These are phyloP conservation scores for Clupea harengus DNA, from an alignment of 2,113 vertebrate species.

Conservation along the genomic window DNA sequence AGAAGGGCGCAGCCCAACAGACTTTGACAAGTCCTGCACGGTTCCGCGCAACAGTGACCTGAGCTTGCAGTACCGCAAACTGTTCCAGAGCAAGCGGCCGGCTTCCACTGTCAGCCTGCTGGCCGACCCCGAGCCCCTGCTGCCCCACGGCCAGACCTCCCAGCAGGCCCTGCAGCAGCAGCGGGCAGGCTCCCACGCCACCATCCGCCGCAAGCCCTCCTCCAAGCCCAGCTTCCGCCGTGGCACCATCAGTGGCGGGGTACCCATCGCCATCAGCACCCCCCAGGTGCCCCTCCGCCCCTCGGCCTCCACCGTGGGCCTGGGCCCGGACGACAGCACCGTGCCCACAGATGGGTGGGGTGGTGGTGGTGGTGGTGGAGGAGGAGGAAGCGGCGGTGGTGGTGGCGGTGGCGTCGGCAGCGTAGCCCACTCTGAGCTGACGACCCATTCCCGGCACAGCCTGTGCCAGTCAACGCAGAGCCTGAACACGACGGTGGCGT, in stretches of 20 bases:
- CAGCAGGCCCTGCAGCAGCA: background rate
- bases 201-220: slow-evolving; percentile 78
- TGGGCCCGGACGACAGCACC: slow-evolving; percentile 16
- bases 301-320: slow-evolving; percentile 39
- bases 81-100: slow-evolving; percentile 74
- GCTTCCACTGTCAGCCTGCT: slow-evolving; percentile 76
- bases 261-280: slow-evolving; percentile 77
- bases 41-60: slow-evolving; percentile 80
- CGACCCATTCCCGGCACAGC: slow-evolving; percentile 51
- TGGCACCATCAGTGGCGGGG: slow-evolving; percentile 75
- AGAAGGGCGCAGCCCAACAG: slow-evolving; percentile 61
- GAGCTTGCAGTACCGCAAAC: slow-evolving; percentile 71
- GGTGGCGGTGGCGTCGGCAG: slow-evolving; percentile 1
- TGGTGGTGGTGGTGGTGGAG: background rate
- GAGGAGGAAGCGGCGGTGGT: slow-evolving; percentile 14
- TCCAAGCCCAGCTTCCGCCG: slow-evolving; percentile 73
- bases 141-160: background rate
- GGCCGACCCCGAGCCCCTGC: slow-evolving; percentile 61
- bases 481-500: slow-evolving; percentile 64
- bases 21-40: slow-evolving; percentile 79
- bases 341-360: slow-evolving; percentile 9
- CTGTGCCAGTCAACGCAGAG: slow-evolving; percentile 74
- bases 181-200: slow-evolving; percentile 65
- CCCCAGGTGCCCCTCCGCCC: slow-evolving; percentile 73
- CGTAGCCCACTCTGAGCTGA: slow-evolving; percentile 48